phyloP scores from a whole-genome alignment of 2,888 invertebrate species.

The Steinernema carpocapsae region DNA sequence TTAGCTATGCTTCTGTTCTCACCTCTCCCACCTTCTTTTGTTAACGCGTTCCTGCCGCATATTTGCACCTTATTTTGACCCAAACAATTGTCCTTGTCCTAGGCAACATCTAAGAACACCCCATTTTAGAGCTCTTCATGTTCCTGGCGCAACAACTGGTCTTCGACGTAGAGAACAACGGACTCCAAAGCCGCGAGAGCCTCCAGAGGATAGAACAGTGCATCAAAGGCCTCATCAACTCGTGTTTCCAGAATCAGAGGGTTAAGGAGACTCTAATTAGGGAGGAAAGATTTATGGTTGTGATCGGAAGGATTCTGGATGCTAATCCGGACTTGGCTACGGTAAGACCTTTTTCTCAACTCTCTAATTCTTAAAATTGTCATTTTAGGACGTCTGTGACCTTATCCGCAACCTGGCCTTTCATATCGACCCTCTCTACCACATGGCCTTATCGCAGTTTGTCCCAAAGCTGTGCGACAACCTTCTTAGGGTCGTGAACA shows the following conservation, averaged over 20 bases:
- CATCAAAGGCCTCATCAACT: neutral
- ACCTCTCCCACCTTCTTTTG: too few relatives aligned
- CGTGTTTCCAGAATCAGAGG: neutral
- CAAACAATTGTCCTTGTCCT: too few relatives aligned
- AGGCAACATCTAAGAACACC: too few relatives aligned
- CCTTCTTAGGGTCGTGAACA: neutral
- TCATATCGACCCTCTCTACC: neutral
- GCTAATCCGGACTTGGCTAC: neutral
- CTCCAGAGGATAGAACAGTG: neutral
- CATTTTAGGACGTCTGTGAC: neutral
- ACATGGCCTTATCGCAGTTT: neutral
- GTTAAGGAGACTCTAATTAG: neutral
- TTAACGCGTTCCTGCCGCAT: too few relatives aligned
- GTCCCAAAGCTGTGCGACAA: neutral
- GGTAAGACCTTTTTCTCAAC: neutral
- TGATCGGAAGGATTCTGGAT: neutral
- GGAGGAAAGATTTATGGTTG: neutral
- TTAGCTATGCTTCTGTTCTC: too few relatives aligned
- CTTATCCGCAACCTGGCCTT: neutral
- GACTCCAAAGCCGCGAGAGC: neutral
- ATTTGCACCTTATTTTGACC: neutral
- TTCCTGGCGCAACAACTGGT: neutral
- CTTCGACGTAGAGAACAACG: neutral
- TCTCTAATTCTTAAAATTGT: too few relatives aligned
- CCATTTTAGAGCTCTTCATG: slow-evolving; percentile 5